Conservation (phyloP, 1,140 invertebrate species). For the Dysdera silvatica region DNA sequence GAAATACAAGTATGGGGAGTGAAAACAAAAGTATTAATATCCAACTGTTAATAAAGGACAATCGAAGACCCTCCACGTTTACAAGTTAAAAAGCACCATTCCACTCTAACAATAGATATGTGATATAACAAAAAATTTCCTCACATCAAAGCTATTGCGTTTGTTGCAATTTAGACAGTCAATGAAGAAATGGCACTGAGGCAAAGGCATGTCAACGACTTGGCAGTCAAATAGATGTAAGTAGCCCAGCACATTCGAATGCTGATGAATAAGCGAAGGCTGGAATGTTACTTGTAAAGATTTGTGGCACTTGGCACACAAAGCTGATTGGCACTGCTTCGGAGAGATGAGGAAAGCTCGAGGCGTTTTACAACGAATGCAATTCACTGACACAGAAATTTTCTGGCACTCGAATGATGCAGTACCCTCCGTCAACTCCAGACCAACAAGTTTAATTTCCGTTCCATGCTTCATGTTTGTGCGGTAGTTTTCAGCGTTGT, state of each 20-base stretch:
- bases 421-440: conserved; percentile 38
- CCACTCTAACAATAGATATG: too few species aligned
- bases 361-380: conserved; percentile 41
- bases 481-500: neutral
- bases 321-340: conserved; percentile 34
- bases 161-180: conserved; percentile 41
- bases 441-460: conserved; percentile 38
- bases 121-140: too few species aligned
- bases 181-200: conserved; percentile 37
- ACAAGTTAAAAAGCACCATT: too few species aligned
- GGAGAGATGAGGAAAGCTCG: conserved; percentile 36
- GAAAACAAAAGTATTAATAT: too few species aligned
- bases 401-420: conserved; percentile 37
- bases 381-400: conserved; percentile 38
- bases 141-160: conserved; percentile 31
- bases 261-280: conserved; percentile 39
- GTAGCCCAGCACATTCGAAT: conserved; percentile 41
- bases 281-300: conserved; percentile 37
- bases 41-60: too few species aligned
- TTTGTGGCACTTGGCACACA: conserved; percentile 40
- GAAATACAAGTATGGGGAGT: too few species aligned
- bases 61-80: too few species aligned
- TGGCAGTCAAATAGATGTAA: conserved; percentile 41
- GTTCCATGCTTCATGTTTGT: conserved; percentile 33
- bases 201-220: conserved; percentile 41